These are phyloP conservation scores for Macrobrachium rosenbergii DNA, from an alignment of 1,140 invertebrate species.

Conservation along the genomic window DNA sequence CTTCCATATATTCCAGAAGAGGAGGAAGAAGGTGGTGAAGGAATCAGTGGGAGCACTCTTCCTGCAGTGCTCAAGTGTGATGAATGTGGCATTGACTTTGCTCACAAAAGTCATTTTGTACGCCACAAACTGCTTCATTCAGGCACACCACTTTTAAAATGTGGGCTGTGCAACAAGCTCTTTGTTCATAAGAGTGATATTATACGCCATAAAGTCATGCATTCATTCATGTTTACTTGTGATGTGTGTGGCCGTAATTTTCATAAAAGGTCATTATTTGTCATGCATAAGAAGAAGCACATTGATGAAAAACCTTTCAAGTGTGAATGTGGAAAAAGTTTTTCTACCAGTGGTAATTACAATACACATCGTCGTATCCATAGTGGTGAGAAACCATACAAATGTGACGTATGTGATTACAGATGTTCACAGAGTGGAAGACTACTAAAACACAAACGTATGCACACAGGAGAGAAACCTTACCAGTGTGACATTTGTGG, in stretches of 20 bases:
- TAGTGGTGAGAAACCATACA: conserved; percentile 97
- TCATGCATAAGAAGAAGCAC: conserved; percentile 80
- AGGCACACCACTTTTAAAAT: conserved; percentile 71
- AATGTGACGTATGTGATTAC: conserved; percentile 88
- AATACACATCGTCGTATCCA: conserved; percentile 98
- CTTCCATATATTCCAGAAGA: conserved; percentile 45
- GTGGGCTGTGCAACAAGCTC: conserved; percentile 70
- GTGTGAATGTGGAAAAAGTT: conserved; percentile 72
- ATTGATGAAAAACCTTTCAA: conserved; percentile 64
- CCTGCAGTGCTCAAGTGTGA: conserved; percentile 76
- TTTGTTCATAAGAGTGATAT: conserved; percentile 69
- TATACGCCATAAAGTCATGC: conserved; percentile 66
- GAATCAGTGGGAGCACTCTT: conserved; percentile 47
- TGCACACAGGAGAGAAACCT: conserved; percentile 67
- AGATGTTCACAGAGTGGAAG: conserved; percentile 66
- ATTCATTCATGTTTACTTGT: conserved; percentile 82
- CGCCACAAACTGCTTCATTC: conserved; percentile 77
- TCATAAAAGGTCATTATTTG: conserved; percentile 61
- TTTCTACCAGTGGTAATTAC: conserved; percentile 75
- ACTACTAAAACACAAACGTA: conserved; percentile 67
- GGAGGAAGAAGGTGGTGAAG: conserved; percentile 53
- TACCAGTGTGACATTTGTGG: conserved; percentile 73
- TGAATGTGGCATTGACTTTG: conserved; percentile 78
- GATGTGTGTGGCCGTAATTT: conserved; percentile 96
- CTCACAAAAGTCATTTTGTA: conserved; percentile 78